Percentiles rank a stretch among this genome's conserved stretches.
phyloP scores from a whole-genome alignment of 2,113 vertebrate species.

The Semnornis frantzii region DNA sequence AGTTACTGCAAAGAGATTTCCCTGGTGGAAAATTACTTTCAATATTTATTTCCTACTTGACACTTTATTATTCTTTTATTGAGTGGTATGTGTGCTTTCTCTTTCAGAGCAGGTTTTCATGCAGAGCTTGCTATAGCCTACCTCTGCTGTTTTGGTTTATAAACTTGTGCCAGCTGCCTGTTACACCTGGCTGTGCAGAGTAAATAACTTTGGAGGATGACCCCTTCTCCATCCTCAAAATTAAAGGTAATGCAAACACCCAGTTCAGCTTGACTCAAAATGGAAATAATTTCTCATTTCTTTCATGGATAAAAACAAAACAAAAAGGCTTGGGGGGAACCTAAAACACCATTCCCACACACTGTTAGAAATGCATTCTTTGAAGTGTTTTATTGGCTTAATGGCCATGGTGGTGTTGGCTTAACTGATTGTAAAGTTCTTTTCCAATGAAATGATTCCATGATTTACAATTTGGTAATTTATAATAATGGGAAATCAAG shows the following conservation, averaged over 20 bases:
- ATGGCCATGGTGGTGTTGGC: no score
- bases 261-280: not conserved
- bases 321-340: fast-evolving
- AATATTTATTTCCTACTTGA: conserved; percentile 64
- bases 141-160: not conserved
- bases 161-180: not conserved
- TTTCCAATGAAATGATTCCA: no score
- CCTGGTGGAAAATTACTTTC: conserved; percentile 55
- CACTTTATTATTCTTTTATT: conserved; percentile 58
- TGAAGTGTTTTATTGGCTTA: not conserved
- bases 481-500: not conserved
- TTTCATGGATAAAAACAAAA: not conserved
- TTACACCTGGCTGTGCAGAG: not conserved
- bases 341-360: not conserved
- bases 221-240: not conserved
- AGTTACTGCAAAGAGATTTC: conserved; percentile 62
- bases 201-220: not conserved
- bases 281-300: not conserved
- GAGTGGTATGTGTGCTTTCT: conserved; percentile 6
- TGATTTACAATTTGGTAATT: not conserved
- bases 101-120: not conserved
- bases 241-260: not conserved
- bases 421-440: no score
- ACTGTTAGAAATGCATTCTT: not conserved
- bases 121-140: not conserved